Conservation (phyloP, 2,797 vertebrate genomes). For the Hoplostethus atlanticus region DNA sequence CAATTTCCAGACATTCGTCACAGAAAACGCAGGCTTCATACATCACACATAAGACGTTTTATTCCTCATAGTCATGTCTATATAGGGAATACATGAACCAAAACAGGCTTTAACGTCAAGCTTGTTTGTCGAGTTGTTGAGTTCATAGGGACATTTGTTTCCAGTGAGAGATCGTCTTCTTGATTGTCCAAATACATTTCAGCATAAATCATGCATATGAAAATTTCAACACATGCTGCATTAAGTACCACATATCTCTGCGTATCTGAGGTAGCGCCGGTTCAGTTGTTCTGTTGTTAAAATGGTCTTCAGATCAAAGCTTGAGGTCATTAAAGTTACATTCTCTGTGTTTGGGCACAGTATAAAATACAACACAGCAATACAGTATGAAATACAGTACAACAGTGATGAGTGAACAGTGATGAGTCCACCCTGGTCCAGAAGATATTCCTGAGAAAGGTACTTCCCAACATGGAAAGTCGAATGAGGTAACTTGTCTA, state of each 20-base stretch:
- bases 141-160: conserved; percentile 70
- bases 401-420: conserved; percentile 34
- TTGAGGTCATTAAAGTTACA: conserved; percentile 70
- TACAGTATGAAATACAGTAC: conserved; percentile 25
- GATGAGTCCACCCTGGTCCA: conserved; percentile 65
- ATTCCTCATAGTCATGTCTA: conserved; percentile 70
- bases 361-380: conserved; percentile 68
- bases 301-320: conserved; percentile 25
- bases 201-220: conserved; percentile 8
- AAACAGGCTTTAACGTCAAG: conserved; percentile 49
- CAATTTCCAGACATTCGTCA: background rate
- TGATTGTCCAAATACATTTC: conserved; percentile 78
- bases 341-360: conserved; percentile 59
- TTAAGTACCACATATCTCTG: conserved; percentile 75
- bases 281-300: conserved; percentile 67
- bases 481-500: conserved; percentile 76
- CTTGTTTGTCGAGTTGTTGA: conserved; percentile 65
- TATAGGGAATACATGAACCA: conserved; percentile 55
- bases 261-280: conserved; percentile 75
- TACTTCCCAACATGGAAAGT: conserved; percentile 75
- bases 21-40: conserved; percentile 13
- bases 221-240: conserved; percentile 51
- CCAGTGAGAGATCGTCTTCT: conserved; percentile 53
- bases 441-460: conserved; percentile 72
- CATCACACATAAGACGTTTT: conserved; percentile 67